A percentile compares a stretch with the other conserved stretches of the same genome.
Evolutionary conservation across 2,797 vertebrate species (phyloP).

Genomic region (Megaceryle alcyon): DNA sequence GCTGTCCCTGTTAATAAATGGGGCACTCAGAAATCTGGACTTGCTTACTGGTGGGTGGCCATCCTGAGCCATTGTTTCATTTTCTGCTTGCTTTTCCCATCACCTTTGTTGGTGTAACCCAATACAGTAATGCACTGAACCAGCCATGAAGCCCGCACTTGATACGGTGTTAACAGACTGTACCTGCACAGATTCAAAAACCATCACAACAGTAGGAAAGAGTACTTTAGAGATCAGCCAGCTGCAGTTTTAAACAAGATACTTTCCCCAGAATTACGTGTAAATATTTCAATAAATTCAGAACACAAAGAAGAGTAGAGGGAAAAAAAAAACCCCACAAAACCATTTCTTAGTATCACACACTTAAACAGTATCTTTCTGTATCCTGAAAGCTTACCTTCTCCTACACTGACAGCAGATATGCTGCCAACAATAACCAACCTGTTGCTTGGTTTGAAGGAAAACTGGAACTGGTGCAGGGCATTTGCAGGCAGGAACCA

Average conservation of each 20-base stretch:
- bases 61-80: not conserved
- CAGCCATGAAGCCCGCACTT: fast-evolving
- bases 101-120: not conserved
- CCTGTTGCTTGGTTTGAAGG: not conserved
- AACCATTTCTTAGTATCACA: not conserved
- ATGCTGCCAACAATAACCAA: not conserved
- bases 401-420: not conserved
- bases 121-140: fast-evolving
- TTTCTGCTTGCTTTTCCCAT: not conserved
- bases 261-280: not conserved
- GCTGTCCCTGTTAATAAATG: not conserved
- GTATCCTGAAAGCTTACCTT: not conserved
- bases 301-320: not conserved
- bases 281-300: not conserved
- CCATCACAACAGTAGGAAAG: not conserved
- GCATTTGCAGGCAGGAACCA: not conserved
- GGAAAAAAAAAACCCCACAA: not conserved
- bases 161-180: fast-evolving
- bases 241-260: not conserved
- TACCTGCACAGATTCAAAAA: not conserved
- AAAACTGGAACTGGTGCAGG: not conserved
- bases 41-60: not conserved
- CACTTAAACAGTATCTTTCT: fast-evolving
- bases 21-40: not conserved
- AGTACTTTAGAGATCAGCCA: not conserved